Base-by-base conservation (phyloP, 2,113 vertebrate genomes). In the Xenopus laevis region DNA sequence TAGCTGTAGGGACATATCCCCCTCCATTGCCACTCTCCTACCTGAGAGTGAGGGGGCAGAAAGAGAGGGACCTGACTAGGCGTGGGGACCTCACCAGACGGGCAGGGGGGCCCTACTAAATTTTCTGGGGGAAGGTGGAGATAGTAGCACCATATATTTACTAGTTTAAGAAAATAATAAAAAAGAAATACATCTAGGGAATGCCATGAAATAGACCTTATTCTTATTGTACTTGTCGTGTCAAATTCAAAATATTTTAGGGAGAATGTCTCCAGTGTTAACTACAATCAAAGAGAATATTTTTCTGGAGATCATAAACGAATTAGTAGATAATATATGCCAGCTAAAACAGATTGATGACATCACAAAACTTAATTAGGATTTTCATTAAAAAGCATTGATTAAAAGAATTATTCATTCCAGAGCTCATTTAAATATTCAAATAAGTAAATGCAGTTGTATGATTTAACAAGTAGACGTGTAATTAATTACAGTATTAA, bases 221-320 rank as follows among this genome's bases (percentile, higher is more conserved):
- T 21, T 68, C 47, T 55, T 68, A 68, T 50, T 61, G 47, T 68
- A 55, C 67, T 62, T 75, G 65, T 16, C 33, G 45, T 33, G 58
- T 75, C 72, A 75, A 68, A 62, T 62, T 62, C 16, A 20, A 21
- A 40, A 23, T 75, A 55, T 53, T 65, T 68, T 23, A 62, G 65
- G 72, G 47, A 75, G 53, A 21, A 16, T 40, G 13, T 75, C 72
- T 75, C 72, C 23, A 23, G 65, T 68, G 72, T 68, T 46, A 21
- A 50, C 40, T 44, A 30, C 53, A 75, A 75, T 75, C 72, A 75
- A 75, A 75, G 72, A 68, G 72, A 75, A 75, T 75, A 75, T 60
- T 66, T 68, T 67, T 44, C 50, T 68, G 57, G 72, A 18, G 55
- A 60, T 30, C 61, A 59, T 33, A 72, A 62, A 75, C 65, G 68